phyloP scores from a whole-genome alignment of 2,113 vertebrate genomes.

The Galeopterus variegatus region DNA sequence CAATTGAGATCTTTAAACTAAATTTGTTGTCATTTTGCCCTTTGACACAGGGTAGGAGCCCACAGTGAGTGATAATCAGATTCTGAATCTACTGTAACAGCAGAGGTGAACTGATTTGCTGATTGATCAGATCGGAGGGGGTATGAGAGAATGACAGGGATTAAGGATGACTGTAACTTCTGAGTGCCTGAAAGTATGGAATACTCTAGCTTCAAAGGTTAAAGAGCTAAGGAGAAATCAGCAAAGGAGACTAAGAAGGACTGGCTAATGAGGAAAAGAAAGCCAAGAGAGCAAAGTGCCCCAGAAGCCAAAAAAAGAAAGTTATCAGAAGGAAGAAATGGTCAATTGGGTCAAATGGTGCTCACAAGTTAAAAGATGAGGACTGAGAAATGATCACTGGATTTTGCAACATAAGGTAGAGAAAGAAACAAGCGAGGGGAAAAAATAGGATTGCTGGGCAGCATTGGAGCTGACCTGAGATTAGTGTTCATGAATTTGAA shows the following conservation, averaged over 20 bases:
- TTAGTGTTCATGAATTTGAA: background rate
- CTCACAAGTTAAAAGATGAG: background rate
- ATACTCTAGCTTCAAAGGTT: background rate
- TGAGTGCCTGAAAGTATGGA: background rate
- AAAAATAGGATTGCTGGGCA: background rate
- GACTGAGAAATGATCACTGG: background rate
- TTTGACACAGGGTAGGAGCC: background rate
- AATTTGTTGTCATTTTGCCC: too few relatives aligned
- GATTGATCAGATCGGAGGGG: background rate
- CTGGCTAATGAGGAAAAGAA: background rate
- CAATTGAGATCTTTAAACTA: too few relatives aligned
- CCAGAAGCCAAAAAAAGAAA: background rate
- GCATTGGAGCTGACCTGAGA: background rate
- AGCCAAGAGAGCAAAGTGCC: background rate
- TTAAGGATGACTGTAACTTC: background rate
- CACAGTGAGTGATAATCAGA: background rate
- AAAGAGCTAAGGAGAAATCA: conserved; percentile 1
- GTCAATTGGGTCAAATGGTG: background rate
- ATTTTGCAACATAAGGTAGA: background rate
- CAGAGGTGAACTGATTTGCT: background rate
- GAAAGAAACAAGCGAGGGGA: background rate
- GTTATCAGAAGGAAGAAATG: background rate
- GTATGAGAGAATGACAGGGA: background rate
- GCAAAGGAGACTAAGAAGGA: background rate
- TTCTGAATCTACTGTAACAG: background rate